A percentile compares a stretch with the other conserved stretches of the same genome.
Conservation (phyloP, 2,113 vertebrate species). For the Gasterosteus nipponicus region DNA sequence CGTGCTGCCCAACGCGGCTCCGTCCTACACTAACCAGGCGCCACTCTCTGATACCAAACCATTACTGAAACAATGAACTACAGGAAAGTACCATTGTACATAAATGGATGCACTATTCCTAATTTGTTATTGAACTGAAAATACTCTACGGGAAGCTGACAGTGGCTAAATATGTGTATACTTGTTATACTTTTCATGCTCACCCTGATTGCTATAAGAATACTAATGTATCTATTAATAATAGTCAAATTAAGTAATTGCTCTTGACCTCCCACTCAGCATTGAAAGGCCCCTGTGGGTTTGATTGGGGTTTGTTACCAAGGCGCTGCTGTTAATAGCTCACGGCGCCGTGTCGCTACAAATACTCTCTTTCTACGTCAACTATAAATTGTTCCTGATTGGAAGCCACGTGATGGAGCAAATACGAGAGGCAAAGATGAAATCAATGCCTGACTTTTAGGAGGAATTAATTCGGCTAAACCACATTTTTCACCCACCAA, state of each 20-base stretch:
- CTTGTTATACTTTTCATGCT: neutral
- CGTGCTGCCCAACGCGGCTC: neutral
- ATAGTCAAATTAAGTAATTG: neutral
- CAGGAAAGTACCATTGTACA: neutral
- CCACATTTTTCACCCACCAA: neutral
- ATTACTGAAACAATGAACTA: neutral
- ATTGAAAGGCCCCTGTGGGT: neutral
- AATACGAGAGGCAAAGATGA: neutral
- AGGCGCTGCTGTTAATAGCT: neutral
- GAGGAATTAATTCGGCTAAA: neutral
- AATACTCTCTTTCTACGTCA: neutral
- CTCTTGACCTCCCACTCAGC: slow-evolving; percentile 4
- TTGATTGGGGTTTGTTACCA: slow-evolving; percentile 2
- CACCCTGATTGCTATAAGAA: neutral
- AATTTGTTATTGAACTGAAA: neutral
- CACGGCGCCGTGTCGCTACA: neutral
- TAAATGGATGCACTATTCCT: neutral
- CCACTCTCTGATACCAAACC: no score
- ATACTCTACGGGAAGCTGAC: neutral
- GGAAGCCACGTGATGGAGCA: neutral
- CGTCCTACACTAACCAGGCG: neutral
- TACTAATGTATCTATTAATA: neutral
- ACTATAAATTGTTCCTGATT: neutral
- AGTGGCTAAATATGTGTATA: neutral
- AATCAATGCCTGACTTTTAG: neutral